Percentiles rank a stretch among this genome's conserved stretches.
Evolutionary conservation across 2,888 invertebrate species (phyloP).

Genomic region (Campoplex nolae): DNA sequence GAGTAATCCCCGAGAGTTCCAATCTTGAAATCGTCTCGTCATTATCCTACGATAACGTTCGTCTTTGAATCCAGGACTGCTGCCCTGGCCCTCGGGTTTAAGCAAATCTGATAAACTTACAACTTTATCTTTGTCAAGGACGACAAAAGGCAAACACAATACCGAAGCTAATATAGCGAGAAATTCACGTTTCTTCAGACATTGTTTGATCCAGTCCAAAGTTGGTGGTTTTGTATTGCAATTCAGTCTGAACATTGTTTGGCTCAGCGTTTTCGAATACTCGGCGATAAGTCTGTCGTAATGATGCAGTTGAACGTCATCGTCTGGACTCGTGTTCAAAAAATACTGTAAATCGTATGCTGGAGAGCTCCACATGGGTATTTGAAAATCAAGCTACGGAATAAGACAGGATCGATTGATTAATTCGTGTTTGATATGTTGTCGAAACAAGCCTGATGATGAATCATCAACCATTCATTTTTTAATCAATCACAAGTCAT

Average conservation of each 20-base stretch:
- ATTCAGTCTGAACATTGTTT: conserved; percentile 73
- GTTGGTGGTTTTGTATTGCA: conserved; percentile 76
- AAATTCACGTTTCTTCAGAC: conserved; percentile 64
- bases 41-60: conserved; percentile 15
- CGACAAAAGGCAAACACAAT: conserved; percentile 74
- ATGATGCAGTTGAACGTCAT: conserved; percentile 68
- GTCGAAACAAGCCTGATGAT: not conserved
- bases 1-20: conserved; percentile 23
- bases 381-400: conserved; percentile 85
- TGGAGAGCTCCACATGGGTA: conserved; percentile 83
- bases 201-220: conserved; percentile 68
- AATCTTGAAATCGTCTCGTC: not conserved
- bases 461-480: not conserved
- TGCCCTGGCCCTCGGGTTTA: not conserved
- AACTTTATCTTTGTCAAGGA: conserved; percentile 73
- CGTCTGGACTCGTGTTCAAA: conserved; percentile 80
- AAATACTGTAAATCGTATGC: conserved; percentile 85
- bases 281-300: conserved; percentile 72
- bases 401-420: not conserved
- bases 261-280: conserved; percentile 71
- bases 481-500: not conserved
- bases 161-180: conserved; percentile 73
- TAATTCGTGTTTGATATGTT: not conserved
- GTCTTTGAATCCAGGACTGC: not conserved
- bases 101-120: not conserved